These are phyloP conservation scores for Todiramphus saurophagus DNA, from an alignment of 2,113 vertebrate species.

Conservation along the genomic window DNA sequence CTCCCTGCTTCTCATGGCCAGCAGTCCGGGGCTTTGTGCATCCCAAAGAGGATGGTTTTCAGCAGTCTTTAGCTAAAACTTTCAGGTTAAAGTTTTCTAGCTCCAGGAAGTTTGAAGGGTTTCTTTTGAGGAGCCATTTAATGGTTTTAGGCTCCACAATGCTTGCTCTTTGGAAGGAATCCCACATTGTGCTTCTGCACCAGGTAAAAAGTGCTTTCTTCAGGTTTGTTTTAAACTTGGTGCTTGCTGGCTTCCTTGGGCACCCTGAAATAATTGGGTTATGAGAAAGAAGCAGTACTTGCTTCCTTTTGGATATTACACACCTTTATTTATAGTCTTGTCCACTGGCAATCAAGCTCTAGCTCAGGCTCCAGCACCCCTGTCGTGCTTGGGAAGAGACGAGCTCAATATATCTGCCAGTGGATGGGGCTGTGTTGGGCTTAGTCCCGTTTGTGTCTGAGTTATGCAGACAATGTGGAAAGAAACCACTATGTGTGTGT, in stretches of 20 bases:
- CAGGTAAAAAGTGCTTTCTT: neutral
- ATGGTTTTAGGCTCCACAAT: neutral
- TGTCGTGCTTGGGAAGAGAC: neutral
- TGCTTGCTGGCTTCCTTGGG: neutral
- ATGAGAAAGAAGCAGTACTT: neutral
- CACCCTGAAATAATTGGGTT: neutral
- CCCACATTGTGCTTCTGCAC: neutral
- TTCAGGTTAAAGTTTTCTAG: neutral
- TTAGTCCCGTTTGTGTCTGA: neutral
- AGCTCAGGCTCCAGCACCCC: neutral
- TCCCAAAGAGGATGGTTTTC: neutral
- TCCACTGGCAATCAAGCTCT: neutral
- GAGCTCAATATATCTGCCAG: neutral
- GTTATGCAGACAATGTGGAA: neutral
- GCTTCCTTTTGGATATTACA: neutral
- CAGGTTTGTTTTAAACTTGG: neutral
- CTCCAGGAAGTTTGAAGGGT: neutral
- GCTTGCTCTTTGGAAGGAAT: neutral
- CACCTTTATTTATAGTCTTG: neutral
- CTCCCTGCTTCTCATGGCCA: neutral
- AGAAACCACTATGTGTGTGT: accelerated
- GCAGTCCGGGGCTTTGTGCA: neutral
- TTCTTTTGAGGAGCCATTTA: neutral
- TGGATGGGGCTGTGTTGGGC: neutral
- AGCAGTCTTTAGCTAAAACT: neutral